A percentile compares a stretch with the other conserved stretches of the same genome.
These are phyloP conservation scores for Dinoponera quadriceps DNA, from an alignment of 1,140 invertebrate genomes.

Conservation along the genomic window DNA sequence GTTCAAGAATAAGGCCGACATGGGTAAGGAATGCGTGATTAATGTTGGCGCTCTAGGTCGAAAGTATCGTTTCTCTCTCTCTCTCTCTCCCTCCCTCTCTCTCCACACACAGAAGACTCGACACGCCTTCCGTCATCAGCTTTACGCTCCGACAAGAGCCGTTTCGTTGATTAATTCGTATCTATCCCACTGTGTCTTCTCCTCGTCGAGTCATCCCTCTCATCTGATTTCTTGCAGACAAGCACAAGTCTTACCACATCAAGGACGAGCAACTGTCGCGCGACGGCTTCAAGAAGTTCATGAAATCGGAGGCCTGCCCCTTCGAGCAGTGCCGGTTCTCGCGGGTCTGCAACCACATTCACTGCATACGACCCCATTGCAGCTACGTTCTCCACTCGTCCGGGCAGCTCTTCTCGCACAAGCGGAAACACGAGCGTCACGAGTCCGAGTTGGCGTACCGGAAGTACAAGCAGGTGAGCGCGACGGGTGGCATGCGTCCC, in stretches of 20 bases:
- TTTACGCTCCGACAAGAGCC: background rate
- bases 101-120: background rate
- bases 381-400: conserved; percentile 98
- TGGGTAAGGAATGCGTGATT: conserved; percentile 91
- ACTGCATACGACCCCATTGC: conserved; percentile 98
- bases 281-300: conserved; percentile 99
- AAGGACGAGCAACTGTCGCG: conserved; percentile 98
- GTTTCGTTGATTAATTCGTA: conserved; percentile 16
- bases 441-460: conserved; percentile 94
- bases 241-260: conserved; percentile 99
- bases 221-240: conserved; percentile 89
- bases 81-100: no score
- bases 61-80: background rate
- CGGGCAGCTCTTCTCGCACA: conserved; percentile 98
- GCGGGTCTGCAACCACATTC: conserved; percentile 98
- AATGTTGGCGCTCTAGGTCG: conserved; percentile 1
- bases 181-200: background rate
- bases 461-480: conserved; percentile 90
- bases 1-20: conserved; percentile 99
- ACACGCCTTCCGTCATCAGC: background rate
- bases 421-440: conserved; percentile 97
- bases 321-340: conserved; percentile 97
- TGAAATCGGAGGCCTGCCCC: conserved; percentile 97
- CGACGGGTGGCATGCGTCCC: conserved; percentile 71
- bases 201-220: background rate